phyloP scores from a whole-genome alignment of 2,888 invertebrate genomes.

The Laspeyria flexula region DNA sequence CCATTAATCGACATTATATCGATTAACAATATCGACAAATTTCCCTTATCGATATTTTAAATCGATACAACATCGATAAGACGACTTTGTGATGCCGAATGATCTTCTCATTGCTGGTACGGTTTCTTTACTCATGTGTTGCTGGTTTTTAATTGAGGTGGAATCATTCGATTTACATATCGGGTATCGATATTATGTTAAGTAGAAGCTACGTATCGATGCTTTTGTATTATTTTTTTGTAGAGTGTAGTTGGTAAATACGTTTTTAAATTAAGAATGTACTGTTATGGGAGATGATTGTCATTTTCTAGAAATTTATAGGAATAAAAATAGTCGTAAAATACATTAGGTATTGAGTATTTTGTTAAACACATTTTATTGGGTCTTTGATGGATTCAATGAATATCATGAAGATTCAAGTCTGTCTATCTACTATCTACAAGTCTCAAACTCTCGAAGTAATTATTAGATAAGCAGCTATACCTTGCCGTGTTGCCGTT shows the following conservation, averaged over 20 bases:
- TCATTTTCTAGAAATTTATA: neutral
- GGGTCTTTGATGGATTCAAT: too few relatives aligned
- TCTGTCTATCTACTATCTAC: too few relatives aligned
- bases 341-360: too few relatives aligned
- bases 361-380: too few relatives aligned
- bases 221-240: neutral
- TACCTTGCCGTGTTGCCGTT: too few relatives aligned
- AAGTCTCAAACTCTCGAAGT: too few relatives aligned
- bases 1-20: constrained; percentile 12
- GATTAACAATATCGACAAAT: neutral
- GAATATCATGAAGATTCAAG: too few relatives aligned
- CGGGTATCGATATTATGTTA: constrained; percentile 31
- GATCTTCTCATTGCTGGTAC: constrained; percentile 28
- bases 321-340: too few relatives aligned
- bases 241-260: neutral
- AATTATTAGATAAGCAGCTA: too few relatives aligned
- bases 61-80: constrained; percentile 31
- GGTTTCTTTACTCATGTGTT: too few relatives aligned
- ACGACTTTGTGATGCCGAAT: constrained; percentile 26
- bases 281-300: neutral
- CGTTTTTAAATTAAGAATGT: constrained; percentile 2
- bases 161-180: constrained; percentile 44
- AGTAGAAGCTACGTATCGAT: constrained; percentile 14
- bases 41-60: constrained; percentile 12
- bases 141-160: constrained; percentile 42